A percentile compares a stretch with the other conserved stretches of the same genome.
phyloP scores from a whole-genome alignment of 1,140 invertebrate genomes.

The Heliothis virescens region DNA sequence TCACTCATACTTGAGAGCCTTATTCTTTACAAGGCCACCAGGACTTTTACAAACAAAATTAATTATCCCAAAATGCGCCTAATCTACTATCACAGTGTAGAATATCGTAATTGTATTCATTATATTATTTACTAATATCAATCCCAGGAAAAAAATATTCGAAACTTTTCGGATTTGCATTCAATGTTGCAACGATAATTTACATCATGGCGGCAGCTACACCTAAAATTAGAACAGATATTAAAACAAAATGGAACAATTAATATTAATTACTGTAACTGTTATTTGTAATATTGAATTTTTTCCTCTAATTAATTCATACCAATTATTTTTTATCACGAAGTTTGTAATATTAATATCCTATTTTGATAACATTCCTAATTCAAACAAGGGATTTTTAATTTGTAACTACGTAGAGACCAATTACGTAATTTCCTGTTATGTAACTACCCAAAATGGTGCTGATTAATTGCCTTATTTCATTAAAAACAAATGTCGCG shows the following conservation, averaged over 20 bases:
- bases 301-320: slow-evolving; percentile 52
- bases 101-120: no score
- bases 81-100: no score
- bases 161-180: neutral
- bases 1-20: no score
- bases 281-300: slow-evolving; percentile 47
- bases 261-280: slow-evolving; percentile 48
- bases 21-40: no score
- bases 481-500: neutral
- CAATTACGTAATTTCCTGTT: slow-evolving; percentile 11
- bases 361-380: slow-evolving; percentile 35
- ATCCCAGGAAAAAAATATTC: neutral
- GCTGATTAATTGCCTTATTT: slow-evolving; percentile 9
- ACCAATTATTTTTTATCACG: slow-evolving; percentile 52
- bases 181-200: neutral
- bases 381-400: slow-evolving; percentile 34
- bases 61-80: no score
- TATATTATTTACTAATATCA: neutral
- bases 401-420: neutral
- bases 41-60: no score
- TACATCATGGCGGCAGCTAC: neutral
- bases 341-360: slow-evolving; percentile 45
- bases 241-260: slow-evolving; percentile 32
- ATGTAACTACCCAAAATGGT: neutral
- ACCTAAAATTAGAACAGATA: neutral